Evolutionary conservation across 2,888 invertebrate genomes (phyloP).

Genomic region (Fragum fragum): DNA sequence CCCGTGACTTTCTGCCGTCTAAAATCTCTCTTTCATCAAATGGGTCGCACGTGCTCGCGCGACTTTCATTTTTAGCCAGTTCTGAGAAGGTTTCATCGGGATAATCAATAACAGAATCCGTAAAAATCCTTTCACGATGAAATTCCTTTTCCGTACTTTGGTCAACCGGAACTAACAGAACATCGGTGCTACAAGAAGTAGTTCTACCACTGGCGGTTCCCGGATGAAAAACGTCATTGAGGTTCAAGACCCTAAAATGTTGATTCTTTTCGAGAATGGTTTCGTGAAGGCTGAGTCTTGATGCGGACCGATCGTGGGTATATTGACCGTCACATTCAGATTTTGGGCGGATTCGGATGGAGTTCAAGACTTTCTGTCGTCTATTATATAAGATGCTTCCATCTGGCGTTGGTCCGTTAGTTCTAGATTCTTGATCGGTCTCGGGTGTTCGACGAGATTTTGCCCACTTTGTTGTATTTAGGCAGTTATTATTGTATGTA

Average conservation of each 20-base stretch:
- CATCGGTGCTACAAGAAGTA: constrained; percentile 36
- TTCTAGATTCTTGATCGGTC: constrained; percentile 1
- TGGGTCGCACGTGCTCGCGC: constrained; percentile 29
- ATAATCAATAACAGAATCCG: not conserved
- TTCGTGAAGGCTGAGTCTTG: constrained; percentile 53
- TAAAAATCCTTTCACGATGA: constrained; percentile 10
- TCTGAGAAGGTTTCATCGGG: constrained; percentile 6
- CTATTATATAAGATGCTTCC: constrained; percentile 74
- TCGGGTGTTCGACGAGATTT: not conserved
- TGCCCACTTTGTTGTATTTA: constrained; percentile 7
- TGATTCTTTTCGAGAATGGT: constrained; percentile 72
- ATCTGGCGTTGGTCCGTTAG: constrained; percentile 70
- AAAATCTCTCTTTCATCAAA: constrained; percentile 48
- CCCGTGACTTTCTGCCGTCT: not conserved
- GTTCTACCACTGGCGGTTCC: constrained; percentile 32
- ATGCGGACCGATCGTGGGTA: constrained; percentile 64
- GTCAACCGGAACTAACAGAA: constrained; percentile 55
- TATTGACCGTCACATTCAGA: constrained; percentile 66
- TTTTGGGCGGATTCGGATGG: constrained; percentile 71
- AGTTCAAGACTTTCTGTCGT: constrained; percentile 68
- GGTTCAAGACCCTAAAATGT: constrained; percentile 63
- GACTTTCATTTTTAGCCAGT: not conserved
- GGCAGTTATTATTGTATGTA: no score
- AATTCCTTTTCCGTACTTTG: constrained; percentile 29
- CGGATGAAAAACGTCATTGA: constrained; percentile 35